Base-by-base conservation (phyloP, 1,140 invertebrate species). In the Ceratosolen fusciceps region DNA sequence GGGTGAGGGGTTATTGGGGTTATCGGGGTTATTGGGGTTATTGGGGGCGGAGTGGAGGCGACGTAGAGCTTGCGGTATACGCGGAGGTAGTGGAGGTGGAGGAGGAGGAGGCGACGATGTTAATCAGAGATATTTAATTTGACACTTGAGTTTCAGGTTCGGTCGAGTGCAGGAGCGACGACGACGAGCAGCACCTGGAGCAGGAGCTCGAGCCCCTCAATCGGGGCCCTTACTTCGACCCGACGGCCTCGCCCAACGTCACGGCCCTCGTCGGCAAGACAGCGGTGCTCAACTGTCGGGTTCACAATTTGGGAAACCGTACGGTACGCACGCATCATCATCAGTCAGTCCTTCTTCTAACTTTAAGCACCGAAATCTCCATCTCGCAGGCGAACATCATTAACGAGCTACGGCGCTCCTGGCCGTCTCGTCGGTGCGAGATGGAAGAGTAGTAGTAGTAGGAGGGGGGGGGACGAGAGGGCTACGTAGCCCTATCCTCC, bases 261-360 rank as follows among this genome's bases (percentile, higher is more conserved):
- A 96, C 95, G 56, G 95, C 95, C 1, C 91, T 96, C 7, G 93
- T 95, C 4, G 95, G 95, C 31, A 95, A 95, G 86, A 94, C 94
- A 0, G 95, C 95, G 9, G 93, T 94, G 81, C 91, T 96, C 12
- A 94, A 93, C 83, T 96, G 95, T 88, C 92, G 94, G 68, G 94
- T 96, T 9, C 92, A 93, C 83, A 95, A 96, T 87, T 92, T 96
- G 67, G 95, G 94, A 31, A 95, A 96, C 83, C 92, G 93, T 86
- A 96, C 95, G 90, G 95, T 96, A 87, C 74, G 86, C 81, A 58
- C 39, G 12, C 12, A 43, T 12, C 39, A 43, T 7, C 5, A 43
- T 58, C 34, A 37, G 1, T n/a, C n/a, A n/a, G n/a, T n/a, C n/a
- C n/a, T n/a, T n/a, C n/a, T n/a, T n/a, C n/a, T n/a, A n/a, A n/a